phyloP scores from a whole-genome alignment of 2,888 invertebrate genomes.

The Rapana venosa region DNA sequence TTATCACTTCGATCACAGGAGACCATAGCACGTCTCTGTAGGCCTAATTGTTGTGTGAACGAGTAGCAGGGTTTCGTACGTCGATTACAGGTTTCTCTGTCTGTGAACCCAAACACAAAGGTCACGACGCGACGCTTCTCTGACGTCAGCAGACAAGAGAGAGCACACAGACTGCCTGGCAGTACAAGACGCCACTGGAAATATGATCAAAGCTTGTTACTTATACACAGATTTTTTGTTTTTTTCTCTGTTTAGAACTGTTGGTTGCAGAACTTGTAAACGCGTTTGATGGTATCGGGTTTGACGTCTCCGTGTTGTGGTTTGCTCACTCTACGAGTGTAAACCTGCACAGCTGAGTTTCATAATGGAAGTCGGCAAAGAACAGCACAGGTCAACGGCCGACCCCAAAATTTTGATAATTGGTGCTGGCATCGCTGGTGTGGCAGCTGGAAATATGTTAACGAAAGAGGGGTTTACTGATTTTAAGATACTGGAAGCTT shows the following conservation, averaged over 20 bases:
- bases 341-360: slow-evolving; percentile 26
- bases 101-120: slow-evolving; percentile 2
- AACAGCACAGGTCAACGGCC: slow-evolving; percentile 50
- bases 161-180: not conserved
- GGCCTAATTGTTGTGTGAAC: too few species aligned
- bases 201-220: not conserved
- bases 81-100: not conserved
- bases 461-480: slow-evolving; percentile 71
- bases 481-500: slow-evolving; percentile 74
- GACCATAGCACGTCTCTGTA: too few species aligned
- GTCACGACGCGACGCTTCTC: slow-evolving; percentile 4
- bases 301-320: not conserved
- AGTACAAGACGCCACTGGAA: not conserved
- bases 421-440: slow-evolving; percentile 76
- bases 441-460: slow-evolving; percentile 71
- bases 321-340: not conserved
- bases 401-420: slow-evolving; percentile 72
- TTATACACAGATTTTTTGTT: not conserved
- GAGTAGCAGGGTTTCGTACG: too few species aligned
- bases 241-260: not conserved
- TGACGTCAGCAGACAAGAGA: slow-evolving; percentile 32
- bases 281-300: not conserved
- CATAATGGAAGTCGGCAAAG: slow-evolving; percentile 51
- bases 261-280: not conserved
- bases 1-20: too few species aligned